Evolutionary conservation across 1,140 invertebrate species (phyloP).

Genomic region (Belonocnema kinseyi): DNA sequence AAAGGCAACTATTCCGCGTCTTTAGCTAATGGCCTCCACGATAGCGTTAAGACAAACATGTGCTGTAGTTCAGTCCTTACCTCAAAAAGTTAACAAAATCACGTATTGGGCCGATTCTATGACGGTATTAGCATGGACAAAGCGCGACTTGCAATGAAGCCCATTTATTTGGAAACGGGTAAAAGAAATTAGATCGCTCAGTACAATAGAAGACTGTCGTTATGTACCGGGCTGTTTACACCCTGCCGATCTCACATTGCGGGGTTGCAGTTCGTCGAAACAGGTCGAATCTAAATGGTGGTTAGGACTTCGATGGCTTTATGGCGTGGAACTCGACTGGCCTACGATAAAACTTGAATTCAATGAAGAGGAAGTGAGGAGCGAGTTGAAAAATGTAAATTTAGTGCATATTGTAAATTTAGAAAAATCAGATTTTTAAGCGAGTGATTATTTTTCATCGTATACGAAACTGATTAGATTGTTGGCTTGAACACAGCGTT

Average conservation of each 20-base stretch:
- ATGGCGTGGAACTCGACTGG: conserved; percentile 42
- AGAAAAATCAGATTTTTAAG: conserved; percentile 27
- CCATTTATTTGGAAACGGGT: too few species aligned
- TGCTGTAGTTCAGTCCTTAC: conserved; percentile 31
- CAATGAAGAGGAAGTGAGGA: conserved; percentile 39
- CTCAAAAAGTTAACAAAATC: conserved; percentile 2
- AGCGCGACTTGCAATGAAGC: too few species aligned
- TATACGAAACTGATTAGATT: conserved; percentile 54
- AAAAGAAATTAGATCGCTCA: too few species aligned
- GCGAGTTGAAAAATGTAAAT: conserved; percentile 41
- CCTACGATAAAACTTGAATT: conserved; percentile 15
- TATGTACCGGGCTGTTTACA: conserved; percentile 38
- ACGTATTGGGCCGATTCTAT: too few species aligned
- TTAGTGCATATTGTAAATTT: conserved; percentile 26
- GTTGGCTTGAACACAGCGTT: conserved; percentile 55
- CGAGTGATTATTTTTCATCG: conserved; percentile 46
- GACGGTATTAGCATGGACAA: too few species aligned
- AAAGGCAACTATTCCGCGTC: conserved; percentile 37
- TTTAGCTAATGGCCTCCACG: conserved; percentile 45
- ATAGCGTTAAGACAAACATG: conserved; percentile 32
- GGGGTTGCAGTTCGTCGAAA: conserved; percentile 59
- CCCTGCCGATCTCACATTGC: conserved; percentile 66
- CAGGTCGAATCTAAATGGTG: conserved; percentile 64
- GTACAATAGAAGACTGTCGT: too few species aligned
- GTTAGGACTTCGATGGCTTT: conserved; percentile 64